Percentiles rank a stretch among this genome's conserved stretches.
Evolutionary conservation across 2,888 invertebrate species (phyloP).

Genomic region (Macaria liturata): DNA sequence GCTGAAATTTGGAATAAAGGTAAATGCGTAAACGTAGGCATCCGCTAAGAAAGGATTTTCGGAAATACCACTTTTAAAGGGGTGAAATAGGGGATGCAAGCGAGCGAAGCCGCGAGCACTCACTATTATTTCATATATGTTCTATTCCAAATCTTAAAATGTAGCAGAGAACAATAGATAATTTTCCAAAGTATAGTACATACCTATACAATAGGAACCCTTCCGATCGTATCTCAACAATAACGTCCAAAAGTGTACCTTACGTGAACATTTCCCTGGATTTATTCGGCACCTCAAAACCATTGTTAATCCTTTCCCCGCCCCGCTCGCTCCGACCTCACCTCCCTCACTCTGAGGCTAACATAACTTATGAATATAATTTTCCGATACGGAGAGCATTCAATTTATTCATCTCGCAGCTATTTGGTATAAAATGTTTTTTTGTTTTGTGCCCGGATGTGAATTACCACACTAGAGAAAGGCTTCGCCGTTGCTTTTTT

Average conservation of each 20-base stretch:
- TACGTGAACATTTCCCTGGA: slow-evolving; percentile 21
- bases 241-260: slow-evolving; percentile 4
- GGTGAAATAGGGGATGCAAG: no score
- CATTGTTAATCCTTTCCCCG: slow-evolving; percentile 31
- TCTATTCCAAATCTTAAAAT: no score
- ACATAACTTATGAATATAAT: slow-evolving; percentile 35
- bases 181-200: no score
- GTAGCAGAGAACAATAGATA: no score
- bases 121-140: no score
- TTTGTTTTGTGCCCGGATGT: slow-evolving; percentile 6
- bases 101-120: no score
- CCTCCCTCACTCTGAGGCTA: slow-evolving; percentile 17
- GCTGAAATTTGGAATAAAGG: no score
- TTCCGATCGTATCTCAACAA: no score
- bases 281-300: slow-evolving; percentile 36
- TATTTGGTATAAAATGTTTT: slow-evolving; percentile 25
- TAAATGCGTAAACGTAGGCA: no score
- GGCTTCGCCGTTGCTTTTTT: not conserved
- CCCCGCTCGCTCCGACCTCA: slow-evolving; percentile 11
- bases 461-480: not conserved
- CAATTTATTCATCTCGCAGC: slow-evolving; percentile 28
- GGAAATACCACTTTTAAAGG: no score
- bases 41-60: no score
- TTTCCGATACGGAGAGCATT: slow-evolving; percentile 32
- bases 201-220: no score